A percentile compares a stretch with the other conserved stretches of the same genome.
These are phyloP conservation scores for Platorchestia sp. DNA, from an alignment of 1,140 invertebrate genomes.

Conservation along the genomic window DNA sequence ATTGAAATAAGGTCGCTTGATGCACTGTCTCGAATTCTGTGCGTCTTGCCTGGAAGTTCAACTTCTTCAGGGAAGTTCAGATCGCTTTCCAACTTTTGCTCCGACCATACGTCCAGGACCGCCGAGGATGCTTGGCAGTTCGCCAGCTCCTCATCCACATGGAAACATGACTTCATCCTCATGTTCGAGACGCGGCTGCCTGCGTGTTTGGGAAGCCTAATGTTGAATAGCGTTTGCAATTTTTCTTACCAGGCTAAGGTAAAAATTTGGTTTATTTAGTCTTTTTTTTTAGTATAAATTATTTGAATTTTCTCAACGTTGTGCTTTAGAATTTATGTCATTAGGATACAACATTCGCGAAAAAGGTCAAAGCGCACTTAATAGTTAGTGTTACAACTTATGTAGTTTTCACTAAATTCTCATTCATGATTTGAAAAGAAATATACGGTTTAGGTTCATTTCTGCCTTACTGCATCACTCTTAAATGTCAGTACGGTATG, in stretches of 20 bases:
- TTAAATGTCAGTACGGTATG: not conserved
- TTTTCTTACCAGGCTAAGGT: not conserved
- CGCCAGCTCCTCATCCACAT: conserved; percentile 10
- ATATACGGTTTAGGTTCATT: not conserved
- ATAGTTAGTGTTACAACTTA: not conserved
- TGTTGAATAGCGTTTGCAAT: not conserved
- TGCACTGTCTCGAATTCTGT: not conserved
- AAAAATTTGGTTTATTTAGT: not conserved
- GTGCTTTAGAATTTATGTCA: too few relatives aligned
- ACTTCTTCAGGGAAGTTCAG: not conserved
- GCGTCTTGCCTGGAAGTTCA: not conserved
- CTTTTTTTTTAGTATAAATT: not conserved
- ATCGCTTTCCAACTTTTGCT: conserved; percentile 7
- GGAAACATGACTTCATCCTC: not conserved
- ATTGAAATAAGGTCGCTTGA: not conserved
- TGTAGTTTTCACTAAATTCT: not conserved
- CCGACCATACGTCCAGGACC: not conserved
- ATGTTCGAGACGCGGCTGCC: too few relatives aligned
- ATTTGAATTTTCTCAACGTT: too few relatives aligned
- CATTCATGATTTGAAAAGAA: not conserved
- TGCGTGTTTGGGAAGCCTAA: not conserved
- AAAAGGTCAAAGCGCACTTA: not conserved
- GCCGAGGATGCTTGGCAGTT: not conserved
- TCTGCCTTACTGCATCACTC: not conserved
- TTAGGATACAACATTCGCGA: too few relatives aligned